Base-by-base conservation (phyloP, 2,888 invertebrate species). In the Perithous albicinctus region DNA sequence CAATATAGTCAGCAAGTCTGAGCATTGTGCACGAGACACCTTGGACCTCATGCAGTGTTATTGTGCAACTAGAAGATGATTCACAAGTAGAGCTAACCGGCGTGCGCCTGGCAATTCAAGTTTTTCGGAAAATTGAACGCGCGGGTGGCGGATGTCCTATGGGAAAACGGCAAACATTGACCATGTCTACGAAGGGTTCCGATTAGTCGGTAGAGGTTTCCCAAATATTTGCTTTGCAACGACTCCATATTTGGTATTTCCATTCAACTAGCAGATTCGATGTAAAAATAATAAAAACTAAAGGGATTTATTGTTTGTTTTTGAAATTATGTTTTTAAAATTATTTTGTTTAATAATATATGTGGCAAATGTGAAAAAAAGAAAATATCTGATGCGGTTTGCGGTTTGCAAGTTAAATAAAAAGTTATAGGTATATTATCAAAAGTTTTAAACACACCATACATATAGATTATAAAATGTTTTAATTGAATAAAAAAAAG, bases 41-140 rank as follows among this genome's bases (percentile, higher is more conserved):
- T 92, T 86, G 88, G 91, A 91, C 91, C 90, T 88, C 92, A 92
- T 91, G 90, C 90, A 84, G 91, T 15, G 92, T 84, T 87, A 90
- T 92, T 92, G 92, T 92, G 89, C 86, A 85, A 89, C 87, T 86
- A 84, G 83, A 86, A 78, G 77, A 85, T 86, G 87, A 89, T 89
- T 83, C 87, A 87, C 82, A 80, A 75, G 78, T 76, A 18, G 67
- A 59, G 73, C 77, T 74, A 56, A 32, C 72, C 64, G 77, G 83
- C 75, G 80, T 41, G 79, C 70, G 77, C 80, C 82, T 84, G 85
- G 79, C 78, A 78, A 86, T 86, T 86, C 84, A 80, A 78, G 51
- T 87, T 89, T 76, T 87, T 86, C 79, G 85, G 84, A 86, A 86
- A 86, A 87, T 86, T 87, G 88, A 89, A 85, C 86, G 85, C 89